Percentiles rank a stretch among this genome's conserved stretches.
These are phyloP conservation scores for Acanthoscelides obtectus DNA, from an alignment of 2,888 invertebrate species.

Conservation along the genomic window DNA sequence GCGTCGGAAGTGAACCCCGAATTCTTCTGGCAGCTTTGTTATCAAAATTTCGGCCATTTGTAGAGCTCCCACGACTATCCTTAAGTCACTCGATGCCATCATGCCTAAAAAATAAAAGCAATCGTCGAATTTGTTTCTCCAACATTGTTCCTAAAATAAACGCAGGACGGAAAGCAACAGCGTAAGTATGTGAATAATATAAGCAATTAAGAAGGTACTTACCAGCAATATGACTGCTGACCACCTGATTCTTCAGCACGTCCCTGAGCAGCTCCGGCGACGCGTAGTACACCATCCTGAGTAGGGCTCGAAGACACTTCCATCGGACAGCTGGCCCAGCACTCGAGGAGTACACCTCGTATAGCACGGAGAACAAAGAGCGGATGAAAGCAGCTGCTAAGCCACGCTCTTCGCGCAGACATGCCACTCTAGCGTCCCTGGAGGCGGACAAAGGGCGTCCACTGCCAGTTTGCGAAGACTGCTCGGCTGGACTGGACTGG, in stretches of 20 bases:
- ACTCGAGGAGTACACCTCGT: constrained; percentile 95
- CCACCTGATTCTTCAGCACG: constrained; percentile 68
- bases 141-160: too few relatives aligned
- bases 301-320: constrained; percentile 91
- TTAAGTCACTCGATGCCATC: constrained; percentile 94
- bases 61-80: constrained; percentile 93
- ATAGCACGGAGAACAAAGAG: constrained; percentile 88
- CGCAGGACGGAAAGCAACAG: too few relatives aligned
- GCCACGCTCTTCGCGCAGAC: constrained; percentile 65
- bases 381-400: constrained; percentile 62
- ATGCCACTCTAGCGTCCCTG: constrained; percentile 64
- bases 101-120: constrained; percentile 56
- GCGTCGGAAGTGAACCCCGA: constrained; percentile 90
- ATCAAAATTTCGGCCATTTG: constrained; percentile 97
- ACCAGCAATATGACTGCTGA: constrained; percentile 92
- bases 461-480: constrained; percentile 25
- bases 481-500: constrained; percentile 31
- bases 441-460: constrained; percentile 39
- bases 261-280: constrained; percentile 79
- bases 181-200: too few relatives aligned
- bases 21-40: constrained; percentile 93
- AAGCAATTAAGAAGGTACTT: too few relatives aligned
- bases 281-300: constrained; percentile 95
- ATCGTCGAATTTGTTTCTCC: too few relatives aligned
- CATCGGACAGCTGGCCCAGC: constrained; percentile 97